These are phyloP conservation scores for Propithecus deckenii DNA, from an alignment of 2,797 vertebrate species.

Conservation along the genomic window DNA sequence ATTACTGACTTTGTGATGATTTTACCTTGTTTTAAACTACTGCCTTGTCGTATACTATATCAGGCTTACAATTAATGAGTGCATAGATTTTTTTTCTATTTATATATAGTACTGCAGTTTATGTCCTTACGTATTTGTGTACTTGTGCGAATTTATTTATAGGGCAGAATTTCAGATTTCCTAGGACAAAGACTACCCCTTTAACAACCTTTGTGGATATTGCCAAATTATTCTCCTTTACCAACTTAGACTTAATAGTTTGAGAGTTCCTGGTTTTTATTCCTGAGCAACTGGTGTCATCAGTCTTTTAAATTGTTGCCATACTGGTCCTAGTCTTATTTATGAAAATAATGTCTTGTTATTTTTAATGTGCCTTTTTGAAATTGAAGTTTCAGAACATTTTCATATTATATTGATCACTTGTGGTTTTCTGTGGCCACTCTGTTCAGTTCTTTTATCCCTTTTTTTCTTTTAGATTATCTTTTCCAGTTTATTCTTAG, in stretches of 20 bases:
- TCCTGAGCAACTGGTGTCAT: not conserved
- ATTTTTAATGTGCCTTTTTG: slow-evolving; percentile 41
- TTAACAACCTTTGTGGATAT: not conserved
- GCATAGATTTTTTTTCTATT: not conserved
- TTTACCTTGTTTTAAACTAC: not conserved
- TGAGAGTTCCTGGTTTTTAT: not conserved
- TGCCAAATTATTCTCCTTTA: not conserved
- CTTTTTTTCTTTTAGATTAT: not conserved
- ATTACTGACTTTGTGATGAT: not conserved
- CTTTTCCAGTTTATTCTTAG: not conserved
- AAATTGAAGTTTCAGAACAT: not conserved
- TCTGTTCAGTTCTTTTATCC: not conserved
- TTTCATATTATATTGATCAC: not conserved
- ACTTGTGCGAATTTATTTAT: not conserved
- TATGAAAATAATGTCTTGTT: not conserved
- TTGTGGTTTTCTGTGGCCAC: not conserved
- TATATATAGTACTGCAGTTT: not conserved
- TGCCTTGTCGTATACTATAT: not conserved
- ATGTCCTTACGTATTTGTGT: not conserved
- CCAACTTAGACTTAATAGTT: not conserved
- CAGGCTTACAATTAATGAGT: not conserved
- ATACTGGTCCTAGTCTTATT: not conserved
- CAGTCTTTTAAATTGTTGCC: not conserved
- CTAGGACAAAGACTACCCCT: not conserved
- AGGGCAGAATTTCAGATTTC: slow-evolving; percentile 5